phyloP scores from a whole-genome alignment of 2,113 vertebrate species.

The Garra rufa region DNA sequence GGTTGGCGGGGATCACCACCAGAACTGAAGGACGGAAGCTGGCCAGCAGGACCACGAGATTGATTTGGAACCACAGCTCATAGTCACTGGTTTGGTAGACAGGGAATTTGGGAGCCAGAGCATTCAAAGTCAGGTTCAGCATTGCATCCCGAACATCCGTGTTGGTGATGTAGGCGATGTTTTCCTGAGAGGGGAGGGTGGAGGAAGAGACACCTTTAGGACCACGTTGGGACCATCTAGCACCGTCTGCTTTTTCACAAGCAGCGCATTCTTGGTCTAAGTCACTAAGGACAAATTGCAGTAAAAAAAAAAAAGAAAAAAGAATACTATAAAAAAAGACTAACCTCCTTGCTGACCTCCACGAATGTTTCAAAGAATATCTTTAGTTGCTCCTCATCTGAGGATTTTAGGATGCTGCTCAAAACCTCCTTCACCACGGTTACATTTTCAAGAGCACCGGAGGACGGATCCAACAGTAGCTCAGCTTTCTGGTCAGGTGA shows the following conservation, averaged over 20 bases:
- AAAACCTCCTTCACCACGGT: conserved; percentile 23
- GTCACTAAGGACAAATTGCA: background rate
- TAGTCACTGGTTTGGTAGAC: conserved; percentile 54
- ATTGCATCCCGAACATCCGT: conserved; percentile 31
- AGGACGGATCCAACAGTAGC: conserved; percentile 22
- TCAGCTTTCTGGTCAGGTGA: conserved; percentile 22
- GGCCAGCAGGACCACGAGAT: conserved; percentile 58
- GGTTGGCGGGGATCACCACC: conserved; percentile 58
- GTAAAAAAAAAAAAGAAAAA: background rate
- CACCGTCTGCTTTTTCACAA: background rate
- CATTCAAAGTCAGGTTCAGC: conserved; percentile 60
- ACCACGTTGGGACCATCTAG: no score
- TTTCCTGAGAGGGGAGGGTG: no score
- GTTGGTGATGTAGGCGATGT: no score
- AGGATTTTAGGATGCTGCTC: background rate
- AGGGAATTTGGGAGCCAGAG: conserved; percentile 54
- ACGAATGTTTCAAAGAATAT: background rate
- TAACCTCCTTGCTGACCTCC: background rate
- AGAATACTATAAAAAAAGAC: background rate
- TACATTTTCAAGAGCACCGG: conserved; percentile 12
- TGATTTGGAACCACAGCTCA: conserved; percentile 59
- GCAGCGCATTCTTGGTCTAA: background rate
- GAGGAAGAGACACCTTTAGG: no score
- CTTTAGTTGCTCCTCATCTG: background rate
- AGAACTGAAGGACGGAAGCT: no score